phyloP scores from a whole-genome alignment of 2,888 invertebrate species.

The Clusia tigrina region DNA sequence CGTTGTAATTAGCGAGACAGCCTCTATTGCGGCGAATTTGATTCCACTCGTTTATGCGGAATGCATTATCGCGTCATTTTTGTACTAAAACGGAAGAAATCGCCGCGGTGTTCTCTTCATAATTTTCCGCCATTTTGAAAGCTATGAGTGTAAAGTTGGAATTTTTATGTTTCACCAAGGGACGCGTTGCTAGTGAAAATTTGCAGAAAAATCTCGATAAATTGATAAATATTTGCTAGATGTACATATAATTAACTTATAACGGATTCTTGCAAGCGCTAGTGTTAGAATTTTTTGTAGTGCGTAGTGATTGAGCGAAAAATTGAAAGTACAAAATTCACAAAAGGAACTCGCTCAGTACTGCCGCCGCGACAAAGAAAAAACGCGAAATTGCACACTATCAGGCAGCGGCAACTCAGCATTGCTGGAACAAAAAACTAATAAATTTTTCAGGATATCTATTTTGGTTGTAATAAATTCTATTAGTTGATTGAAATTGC shows the following conservation, averaged over 20 bases:
- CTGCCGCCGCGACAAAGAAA: conserved; percentile 44
- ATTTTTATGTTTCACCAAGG: conserved; percentile 55
- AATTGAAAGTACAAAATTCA: conserved; percentile 46
- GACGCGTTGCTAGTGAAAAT: conserved; percentile 63
- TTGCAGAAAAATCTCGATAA: conserved; percentile 49
- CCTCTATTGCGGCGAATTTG: conserved; percentile 24
- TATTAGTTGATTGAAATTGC: conserved; percentile 37
- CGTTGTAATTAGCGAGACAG: conserved; percentile 7
- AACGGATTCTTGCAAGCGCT: conserved; percentile 21
- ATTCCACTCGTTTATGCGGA: conserved; percentile 4
- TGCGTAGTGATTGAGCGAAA: conserved; percentile 34
- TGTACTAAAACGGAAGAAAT: conserved; percentile 62
- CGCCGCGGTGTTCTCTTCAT: conserved; percentile 46
- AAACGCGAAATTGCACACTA: conserved; percentile 35
- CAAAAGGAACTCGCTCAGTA: conserved; percentile 38
- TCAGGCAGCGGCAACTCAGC: conserved; percentile 18
- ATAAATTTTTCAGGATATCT: too few relatives aligned
- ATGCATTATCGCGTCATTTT: conserved; percentile 60
- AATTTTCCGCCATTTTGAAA: conserved; percentile 65
- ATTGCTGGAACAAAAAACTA: neutral
- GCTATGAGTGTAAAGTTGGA: conserved; percentile 61
- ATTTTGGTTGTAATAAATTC: too few relatives aligned
- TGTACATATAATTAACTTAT: conserved; percentile 21
- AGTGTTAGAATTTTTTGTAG: neutral
- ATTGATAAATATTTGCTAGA: conserved; percentile 32